Evolutionary conservation across 2,113 vertebrate species (phyloP), one percentile per base, ranked within the genome.

Genomic region (Vulpes lagopus): DNA sequence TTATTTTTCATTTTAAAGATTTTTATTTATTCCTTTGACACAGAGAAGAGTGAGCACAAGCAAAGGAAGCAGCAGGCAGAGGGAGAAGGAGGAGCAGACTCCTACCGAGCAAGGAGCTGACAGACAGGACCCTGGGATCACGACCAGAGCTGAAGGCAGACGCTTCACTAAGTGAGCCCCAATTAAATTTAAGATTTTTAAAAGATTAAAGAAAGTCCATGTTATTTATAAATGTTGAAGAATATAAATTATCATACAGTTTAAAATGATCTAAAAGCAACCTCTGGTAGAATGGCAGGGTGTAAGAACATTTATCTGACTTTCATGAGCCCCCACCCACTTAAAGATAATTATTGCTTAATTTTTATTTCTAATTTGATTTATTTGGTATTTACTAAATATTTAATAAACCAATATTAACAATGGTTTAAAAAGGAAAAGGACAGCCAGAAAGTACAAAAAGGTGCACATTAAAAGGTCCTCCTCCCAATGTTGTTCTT

Each of bases 221-320:
- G 23, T 38, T 82, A 76, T 43, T 60, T 87, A 19, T 27, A 73
- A 55, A 90, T 85, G 71, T 71, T 84, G 86, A 82, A 92, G 11
- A 89, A 92, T 35, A 84, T 6, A 88, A 82, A 64, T 38, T 88
- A 43, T 43, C 43, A 43, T 43, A 57, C 25, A 65, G 23, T 64
- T 81, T 92, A 25, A 67, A 89, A 78, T 59, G 4, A 78, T 69
- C 51, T 84, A 30, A 89, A 83, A 89, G 79, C n/a, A 53, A 89
- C 59, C 78, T 69, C 38, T 51, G 53, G 73, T 51, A 64, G 89
- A 81, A 73, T 35, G n/a, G 20, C 8, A 86, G 27, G 64, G 5
- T 5, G 16, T 53, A 65, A 93, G n/a, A 95, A 86, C 6, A 81
- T 11, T 57, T 90, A 23, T 65, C 55, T 90, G 60, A 59, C 12